Evolutionary conservation across 2,888 invertebrate genomes (phyloP).

Genomic region (Scaptomyza reducta): DNA sequence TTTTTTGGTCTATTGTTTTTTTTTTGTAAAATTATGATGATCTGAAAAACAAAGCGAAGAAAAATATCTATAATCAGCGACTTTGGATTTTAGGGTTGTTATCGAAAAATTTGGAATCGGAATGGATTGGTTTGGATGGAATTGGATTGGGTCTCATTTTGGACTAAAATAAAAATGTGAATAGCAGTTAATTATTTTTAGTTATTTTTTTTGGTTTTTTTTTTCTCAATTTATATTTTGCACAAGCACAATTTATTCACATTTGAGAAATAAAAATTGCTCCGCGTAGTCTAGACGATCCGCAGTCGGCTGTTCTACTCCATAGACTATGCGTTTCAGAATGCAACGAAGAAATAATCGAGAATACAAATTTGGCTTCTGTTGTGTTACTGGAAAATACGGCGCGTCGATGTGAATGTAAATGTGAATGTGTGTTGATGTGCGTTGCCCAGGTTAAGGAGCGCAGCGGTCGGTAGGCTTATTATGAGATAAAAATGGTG

Average conservation of each 20-base stretch:
- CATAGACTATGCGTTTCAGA: conserved; percentile 75
- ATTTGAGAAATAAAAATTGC: conserved; percentile 76
- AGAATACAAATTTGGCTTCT: conserved; percentile 64
- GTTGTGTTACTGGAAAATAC: conserved; percentile 27
- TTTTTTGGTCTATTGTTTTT: conserved; percentile 80
- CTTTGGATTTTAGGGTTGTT: background rate
- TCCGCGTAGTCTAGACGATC: conserved; percentile 77
- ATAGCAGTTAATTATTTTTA: background rate
- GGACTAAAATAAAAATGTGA: background rate
- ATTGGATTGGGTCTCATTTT: background rate
- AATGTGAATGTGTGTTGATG: conserved; percentile 22
- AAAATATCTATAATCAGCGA: conserved; percentile 12
- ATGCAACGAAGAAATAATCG: conserved; percentile 65
- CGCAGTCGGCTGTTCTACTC: conserved; percentile 79
- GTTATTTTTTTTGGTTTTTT: background rate
- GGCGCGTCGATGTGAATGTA: conserved; percentile 34
- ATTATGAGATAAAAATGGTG: conserved; percentile 81
- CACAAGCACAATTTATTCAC: conserved; percentile 59
- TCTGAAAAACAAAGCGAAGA: conserved; percentile 63
- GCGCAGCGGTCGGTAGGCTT: conserved; percentile 79
- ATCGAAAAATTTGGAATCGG: background rate
- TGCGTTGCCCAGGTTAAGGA: conserved; percentile 41
- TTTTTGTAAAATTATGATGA: conserved; percentile 82
- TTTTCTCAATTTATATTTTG: conserved; percentile 4
- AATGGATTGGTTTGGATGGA: background rate